A percentile compares a stretch with the other conserved stretches of the same genome.
phyloP scores from a whole-genome alignment of 2,113 vertebrate genomes.

The Suricata suricatta region DNA sequence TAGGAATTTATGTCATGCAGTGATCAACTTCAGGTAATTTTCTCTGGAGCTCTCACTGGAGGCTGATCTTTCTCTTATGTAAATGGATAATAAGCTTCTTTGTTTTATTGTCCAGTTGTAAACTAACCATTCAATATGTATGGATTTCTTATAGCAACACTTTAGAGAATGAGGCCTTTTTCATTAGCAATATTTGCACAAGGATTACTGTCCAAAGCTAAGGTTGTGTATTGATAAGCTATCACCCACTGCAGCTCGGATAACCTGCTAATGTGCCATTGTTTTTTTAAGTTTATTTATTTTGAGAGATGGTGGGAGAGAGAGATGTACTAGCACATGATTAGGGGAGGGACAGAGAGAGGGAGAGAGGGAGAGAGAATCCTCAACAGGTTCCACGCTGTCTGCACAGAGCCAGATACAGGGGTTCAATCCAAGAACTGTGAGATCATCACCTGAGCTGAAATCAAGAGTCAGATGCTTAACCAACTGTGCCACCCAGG shows the following conservation, averaged over 20 bases:
- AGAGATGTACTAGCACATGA: no score
- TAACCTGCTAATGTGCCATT: background rate
- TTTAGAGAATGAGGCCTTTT: conserved; percentile 19
- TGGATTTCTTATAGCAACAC: conserved; percentile 44
- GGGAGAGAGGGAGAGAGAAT: no score
- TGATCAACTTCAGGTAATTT: conserved; percentile 13
- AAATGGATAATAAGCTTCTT: conserved; percentile 40
- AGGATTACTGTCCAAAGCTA: background rate
- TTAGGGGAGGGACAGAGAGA: no score
- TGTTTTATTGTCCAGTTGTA: conserved; percentile 50
- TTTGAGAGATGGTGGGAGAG: no score
- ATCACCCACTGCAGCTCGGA: background rate
- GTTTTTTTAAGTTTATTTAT: no score
- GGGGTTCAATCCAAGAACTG: no score
- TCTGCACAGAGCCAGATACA: no score
- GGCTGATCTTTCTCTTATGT: conserved; percentile 10
- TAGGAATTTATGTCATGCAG: background rate
- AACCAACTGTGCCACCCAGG: no score
- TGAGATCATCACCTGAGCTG: no score
- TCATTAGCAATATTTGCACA: conserved; percentile 6
- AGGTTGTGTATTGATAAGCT: background rate
- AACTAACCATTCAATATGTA: conserved; percentile 49
- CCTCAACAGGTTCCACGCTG: no score
- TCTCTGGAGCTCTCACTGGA: background rate
- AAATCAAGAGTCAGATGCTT: no score